phyloP scores from a whole-genome alignment of 2,113 vertebrate genomes.

The Oophaga pumilio region DNA sequence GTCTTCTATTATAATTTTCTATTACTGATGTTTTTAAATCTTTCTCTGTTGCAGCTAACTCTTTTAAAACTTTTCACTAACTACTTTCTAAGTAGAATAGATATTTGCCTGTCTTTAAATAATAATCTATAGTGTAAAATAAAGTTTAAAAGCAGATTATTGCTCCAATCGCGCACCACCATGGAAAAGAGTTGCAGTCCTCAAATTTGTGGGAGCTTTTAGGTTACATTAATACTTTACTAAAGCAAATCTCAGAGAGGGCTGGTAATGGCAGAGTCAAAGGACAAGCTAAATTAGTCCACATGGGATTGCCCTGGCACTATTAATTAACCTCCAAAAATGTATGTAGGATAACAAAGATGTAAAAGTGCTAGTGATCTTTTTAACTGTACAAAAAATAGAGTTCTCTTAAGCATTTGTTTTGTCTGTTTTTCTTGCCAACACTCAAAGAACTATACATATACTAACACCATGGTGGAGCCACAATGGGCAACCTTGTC shows the following conservation, averaged over 20 bases:
- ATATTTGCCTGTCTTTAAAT: neutral
- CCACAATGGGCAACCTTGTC: neutral
- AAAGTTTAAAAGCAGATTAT: neutral
- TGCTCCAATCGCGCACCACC: neutral
- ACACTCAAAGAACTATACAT: neutral
- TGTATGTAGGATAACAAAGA: too few relatives aligned
- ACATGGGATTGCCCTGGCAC: too few relatives aligned
- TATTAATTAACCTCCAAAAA: too few relatives aligned
- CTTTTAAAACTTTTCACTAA: neutral
- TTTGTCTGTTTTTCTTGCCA: too few relatives aligned
- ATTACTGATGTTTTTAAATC: neutral
- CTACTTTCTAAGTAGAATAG: neutral
- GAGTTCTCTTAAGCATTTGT: too few relatives aligned
- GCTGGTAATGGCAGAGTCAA: too few relatives aligned
- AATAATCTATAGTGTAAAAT: neutral
- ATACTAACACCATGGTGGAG: neutral
- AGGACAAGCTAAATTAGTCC: too few relatives aligned
- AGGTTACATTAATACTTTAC: too few relatives aligned
- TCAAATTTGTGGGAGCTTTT: neutral
- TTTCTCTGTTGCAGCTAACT: neutral
- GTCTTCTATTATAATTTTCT: neutral
- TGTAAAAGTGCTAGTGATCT: too few relatives aligned
- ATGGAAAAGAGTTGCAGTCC: neutral
- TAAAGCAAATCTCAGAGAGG: too few relatives aligned
- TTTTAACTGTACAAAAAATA: too few relatives aligned